A percentile compares a stretch with the other conserved stretches of the same genome.
Conservation (phyloP, 2,113 vertebrate genomes). For the Ptychochromis oligacanthus region DNA sequence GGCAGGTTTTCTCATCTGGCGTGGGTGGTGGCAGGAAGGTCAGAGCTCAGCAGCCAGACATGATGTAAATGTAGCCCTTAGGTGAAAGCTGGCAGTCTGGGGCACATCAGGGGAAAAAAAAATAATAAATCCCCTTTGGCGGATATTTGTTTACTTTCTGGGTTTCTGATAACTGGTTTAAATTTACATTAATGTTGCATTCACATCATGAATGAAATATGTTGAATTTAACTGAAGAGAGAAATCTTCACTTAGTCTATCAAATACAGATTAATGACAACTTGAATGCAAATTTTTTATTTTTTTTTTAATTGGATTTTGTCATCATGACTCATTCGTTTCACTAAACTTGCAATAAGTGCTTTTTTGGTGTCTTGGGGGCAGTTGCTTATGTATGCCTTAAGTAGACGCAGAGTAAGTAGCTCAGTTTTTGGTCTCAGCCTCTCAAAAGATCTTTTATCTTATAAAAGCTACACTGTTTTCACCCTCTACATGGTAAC, state of each 20-base stretch:
- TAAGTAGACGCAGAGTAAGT: too few species aligned
- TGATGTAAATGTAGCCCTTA: slow-evolving; percentile 37
- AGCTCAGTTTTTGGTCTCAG: neutral
- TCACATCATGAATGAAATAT: neutral
- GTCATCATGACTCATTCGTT: neutral
- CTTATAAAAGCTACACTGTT: neutral
- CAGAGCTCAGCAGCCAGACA: neutral
- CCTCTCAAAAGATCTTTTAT: neutral
- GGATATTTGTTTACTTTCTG: neutral
- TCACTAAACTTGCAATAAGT: neutral
- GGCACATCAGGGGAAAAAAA: neutral
- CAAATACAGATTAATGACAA: neutral
- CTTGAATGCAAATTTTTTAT: neutral
- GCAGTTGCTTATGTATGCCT: neutral
- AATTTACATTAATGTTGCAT: slow-evolving; percentile 13
- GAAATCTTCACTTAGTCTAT: neutral
- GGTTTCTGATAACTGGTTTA: neutral
- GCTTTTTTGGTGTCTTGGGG: neutral
- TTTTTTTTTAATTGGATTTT: neutral
- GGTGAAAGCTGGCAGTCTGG: slow-evolving; percentile 29
- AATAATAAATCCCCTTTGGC: neutral
- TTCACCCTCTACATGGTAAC: neutral
- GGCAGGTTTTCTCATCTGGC: slow-evolving; percentile 13
- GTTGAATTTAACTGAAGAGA: neutral
- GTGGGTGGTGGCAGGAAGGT: slow-evolving; percentile 11